Conservation (phyloP, 2,113 vertebrate genomes). For the Bufo gargarizans region DNA sequence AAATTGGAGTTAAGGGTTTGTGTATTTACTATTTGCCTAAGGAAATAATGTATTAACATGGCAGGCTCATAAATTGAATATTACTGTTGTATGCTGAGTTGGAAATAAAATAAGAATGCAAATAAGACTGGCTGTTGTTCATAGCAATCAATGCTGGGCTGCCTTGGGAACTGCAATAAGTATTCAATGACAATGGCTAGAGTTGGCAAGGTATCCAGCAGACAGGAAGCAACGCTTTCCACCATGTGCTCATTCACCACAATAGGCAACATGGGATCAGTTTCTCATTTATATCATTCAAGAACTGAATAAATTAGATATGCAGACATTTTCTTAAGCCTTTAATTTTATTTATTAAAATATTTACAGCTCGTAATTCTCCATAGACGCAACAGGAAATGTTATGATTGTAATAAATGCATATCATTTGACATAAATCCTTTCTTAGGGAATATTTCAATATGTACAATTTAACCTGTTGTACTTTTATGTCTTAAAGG, state of each 20-base stretch:
- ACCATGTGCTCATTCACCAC: slow-evolving; percentile 10
- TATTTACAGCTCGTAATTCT: slow-evolving; percentile 35
- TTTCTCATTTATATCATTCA: slow-evolving; percentile 23
- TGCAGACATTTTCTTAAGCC: slow-evolving; percentile 28
- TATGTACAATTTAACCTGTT: not conserved
- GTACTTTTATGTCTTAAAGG: not conserved
- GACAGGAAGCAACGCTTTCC: slow-evolving; percentile 8
- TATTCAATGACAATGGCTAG: slow-evolving; percentile 20
- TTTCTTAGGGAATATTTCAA: not conserved
- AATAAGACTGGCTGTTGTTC: slow-evolving; percentile 15
- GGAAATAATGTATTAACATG: slow-evolving; percentile 24
- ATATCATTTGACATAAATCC: not conserved
- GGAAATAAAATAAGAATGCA: slow-evolving; percentile 5
- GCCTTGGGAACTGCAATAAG: slow-evolving; percentile 17
- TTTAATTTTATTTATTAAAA: slow-evolving; percentile 46
- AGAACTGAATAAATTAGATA: not conserved
- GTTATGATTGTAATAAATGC: slow-evolving; percentile 23
- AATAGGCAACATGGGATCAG: slow-evolving; percentile 25
- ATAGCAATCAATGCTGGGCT: not conserved
- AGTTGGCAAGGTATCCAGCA: not conserved
- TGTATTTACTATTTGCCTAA: not conserved
- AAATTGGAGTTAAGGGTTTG: too few relatives aligned
- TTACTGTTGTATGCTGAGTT: not conserved
- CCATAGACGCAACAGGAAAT: slow-evolving; percentile 20
- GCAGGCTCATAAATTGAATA: slow-evolving; percentile 4